Evolutionary conservation across 2,113 vertebrate species (phyloP), one percentile per base, ranked within the genome.

Genomic region (Etia nguti): DNA sequence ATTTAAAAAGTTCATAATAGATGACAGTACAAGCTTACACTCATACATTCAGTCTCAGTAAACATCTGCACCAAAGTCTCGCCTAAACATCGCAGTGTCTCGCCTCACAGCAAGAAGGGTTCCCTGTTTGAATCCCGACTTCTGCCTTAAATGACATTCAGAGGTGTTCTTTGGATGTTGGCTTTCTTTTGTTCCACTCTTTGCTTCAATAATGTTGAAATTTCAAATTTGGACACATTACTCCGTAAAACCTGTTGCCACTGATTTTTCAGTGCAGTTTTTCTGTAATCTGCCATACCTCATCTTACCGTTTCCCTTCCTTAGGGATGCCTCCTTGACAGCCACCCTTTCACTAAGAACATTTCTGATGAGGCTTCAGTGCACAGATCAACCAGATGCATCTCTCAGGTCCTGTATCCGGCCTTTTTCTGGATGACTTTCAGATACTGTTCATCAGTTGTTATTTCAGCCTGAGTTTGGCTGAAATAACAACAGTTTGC

Each of bases 401-500:
- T 73, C 41, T 26, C 22, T 75, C 15, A 48, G 24, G 41, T 48
- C 68, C 68, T 1, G 15, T 6, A 24, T 73, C 41, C 1, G 4
- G 22, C 6, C 68, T 22, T 75, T 75, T 75, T 10, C 68, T 75
- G 68, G 9, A 75, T 75, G 22, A 48, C 41, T 75, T 75, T 75
- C 41, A 46, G 41, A 29, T 48, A 48, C 2, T 75, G 41, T 75
- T 24, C 41, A 75, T 48, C 24, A 18, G 22, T 46, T 46, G 41
- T 46, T n/a, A n/a, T n/a, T n/a, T n/a, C n/a, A n/a, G n/a, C 68
- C 80, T 91, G 90, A 94, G 92, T 89, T 87, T 29, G 48, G 48
- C 81, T 75, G 8, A 52, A 22, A 43, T 56, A 68, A 86, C 59
- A 90, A 81, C 81, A 62, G 41, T 86, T 90, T 46, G 75, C 77